A percentile compares a stretch with the other conserved stretches of the same genome.
Conservation (phyloP, 92 coral and sea anemone genomes). For the Umimayanthus chanpuru region DNA sequence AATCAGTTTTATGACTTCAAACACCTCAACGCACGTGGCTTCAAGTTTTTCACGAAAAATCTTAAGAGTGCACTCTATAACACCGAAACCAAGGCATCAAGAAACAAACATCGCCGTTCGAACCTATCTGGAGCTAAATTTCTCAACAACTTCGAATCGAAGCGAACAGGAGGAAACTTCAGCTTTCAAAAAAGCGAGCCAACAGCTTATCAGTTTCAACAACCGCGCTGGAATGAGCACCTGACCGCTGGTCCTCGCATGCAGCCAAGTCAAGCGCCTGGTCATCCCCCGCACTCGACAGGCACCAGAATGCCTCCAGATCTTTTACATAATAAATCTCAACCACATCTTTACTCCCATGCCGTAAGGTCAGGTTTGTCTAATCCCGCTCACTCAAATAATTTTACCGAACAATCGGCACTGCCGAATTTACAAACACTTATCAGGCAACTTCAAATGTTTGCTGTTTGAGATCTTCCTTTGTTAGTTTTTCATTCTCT, state of each 20-base stretch:
- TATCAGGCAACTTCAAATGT: constrained; percentile 20
- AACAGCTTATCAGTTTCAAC: no score
- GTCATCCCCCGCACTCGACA: no score
- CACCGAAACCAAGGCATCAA: not conserved
- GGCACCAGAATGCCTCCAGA: no score
- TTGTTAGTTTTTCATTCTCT: no score
- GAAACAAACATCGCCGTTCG: not conserved
- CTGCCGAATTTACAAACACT: not conserved
- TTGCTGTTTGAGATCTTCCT: not conserved
- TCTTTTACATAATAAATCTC: no score
- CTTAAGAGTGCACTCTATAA: not conserved
- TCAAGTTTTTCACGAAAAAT: not conserved
- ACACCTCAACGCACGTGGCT: not conserved
- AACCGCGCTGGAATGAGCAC: no score
- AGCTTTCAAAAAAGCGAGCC: no score
- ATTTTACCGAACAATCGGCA: not conserved
- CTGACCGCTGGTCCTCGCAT: no score
- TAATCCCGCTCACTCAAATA: not conserved
- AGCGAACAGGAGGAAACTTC: no score
- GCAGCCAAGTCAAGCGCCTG: no score
- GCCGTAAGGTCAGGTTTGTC: not conserved
- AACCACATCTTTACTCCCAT: no score
- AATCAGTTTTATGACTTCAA: not conserved
- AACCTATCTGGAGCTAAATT: not conserved
- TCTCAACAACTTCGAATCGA: no score